Evolutionary conservation across 2,888 invertebrate species (phyloP).

Genomic region (Xestia c-nigrum): DNA sequence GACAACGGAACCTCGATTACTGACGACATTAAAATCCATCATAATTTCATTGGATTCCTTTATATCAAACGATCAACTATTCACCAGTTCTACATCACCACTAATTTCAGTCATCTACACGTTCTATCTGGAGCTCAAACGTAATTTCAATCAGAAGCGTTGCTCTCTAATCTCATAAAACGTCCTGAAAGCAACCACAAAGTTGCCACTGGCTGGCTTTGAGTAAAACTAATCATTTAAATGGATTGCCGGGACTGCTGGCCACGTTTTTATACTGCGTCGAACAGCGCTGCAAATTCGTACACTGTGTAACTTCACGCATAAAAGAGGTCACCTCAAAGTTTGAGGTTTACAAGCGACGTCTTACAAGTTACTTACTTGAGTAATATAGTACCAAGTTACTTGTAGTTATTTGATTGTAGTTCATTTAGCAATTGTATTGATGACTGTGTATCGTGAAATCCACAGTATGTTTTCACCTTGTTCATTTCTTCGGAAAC

Average conservation of each 20-base stretch:
- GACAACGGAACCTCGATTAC: neutral
- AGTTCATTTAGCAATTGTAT: neutral
- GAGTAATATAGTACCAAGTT: neutral
- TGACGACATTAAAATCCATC: neutral
- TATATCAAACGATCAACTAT: neutral
- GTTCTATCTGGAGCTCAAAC: neutral
- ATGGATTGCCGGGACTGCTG: conserved; percentile 18
- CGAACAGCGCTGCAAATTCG: neutral
- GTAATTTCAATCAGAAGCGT: neutral
- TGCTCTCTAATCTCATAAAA: conserved; percentile 16
- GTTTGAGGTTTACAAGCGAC: neutral
- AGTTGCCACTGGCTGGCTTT: conserved; percentile 3
- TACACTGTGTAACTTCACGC: neutral
- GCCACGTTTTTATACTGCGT: neutral
- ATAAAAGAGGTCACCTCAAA: neutral
- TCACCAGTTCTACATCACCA: neutral
- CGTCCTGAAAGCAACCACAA: conserved; percentile 40
- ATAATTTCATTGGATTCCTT: neutral
- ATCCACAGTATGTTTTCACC: neutral
- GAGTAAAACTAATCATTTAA: conserved; percentile 34
- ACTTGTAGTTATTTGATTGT: neutral
- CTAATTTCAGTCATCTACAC: neutral
- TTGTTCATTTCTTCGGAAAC: neutral
- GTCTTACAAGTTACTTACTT: neutral
- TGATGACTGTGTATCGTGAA: neutral